A percentile compares a stretch with the other conserved stretches of the same genome.
Conservation (phyloP, 1,140 invertebrate species). For the Sipha flava region DNA sequence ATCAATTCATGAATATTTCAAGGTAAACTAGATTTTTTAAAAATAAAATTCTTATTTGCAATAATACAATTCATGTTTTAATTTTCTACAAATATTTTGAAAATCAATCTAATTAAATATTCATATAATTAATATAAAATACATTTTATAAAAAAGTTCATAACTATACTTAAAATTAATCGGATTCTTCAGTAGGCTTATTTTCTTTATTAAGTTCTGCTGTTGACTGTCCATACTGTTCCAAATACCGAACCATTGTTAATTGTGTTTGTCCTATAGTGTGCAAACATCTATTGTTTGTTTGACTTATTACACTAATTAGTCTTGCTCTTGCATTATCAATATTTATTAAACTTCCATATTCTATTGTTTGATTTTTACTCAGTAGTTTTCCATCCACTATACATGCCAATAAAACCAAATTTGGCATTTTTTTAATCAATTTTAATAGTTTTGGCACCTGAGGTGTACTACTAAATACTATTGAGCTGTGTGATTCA, state of each 20-base stretch:
- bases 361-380: slow-evolving; percentile 36
- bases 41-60: too few species aligned
- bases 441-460: slow-evolving; percentile 37
- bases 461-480: slow-evolving; percentile 36
- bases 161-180: background rate
- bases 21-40: too few species aligned
- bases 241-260: slow-evolving; percentile 14
- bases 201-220: background rate
- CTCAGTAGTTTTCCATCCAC: slow-evolving; percentile 38
- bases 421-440: slow-evolving; percentile 37
- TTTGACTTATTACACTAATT: slow-evolving; percentile 33
- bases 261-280: slow-evolving; percentile 23
- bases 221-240: slow-evolving; percentile 1
- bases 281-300: slow-evolving; percentile 3
- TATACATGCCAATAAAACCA: slow-evolving; percentile 37
- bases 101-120: background rate
- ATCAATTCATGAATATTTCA: too few species aligned
- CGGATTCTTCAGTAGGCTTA: background rate
- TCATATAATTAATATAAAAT: background rate
- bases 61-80: background rate
- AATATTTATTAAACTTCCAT: slow-evolving; percentile 36
- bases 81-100: background rate
- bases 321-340: slow-evolving; percentile 37
- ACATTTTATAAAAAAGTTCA: too few species aligned
- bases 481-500: slow-evolving; percentile 34